Percentiles rank a stretch among this genome's conserved stretches.
Evolutionary conservation across 2,113 vertebrate genomes (phyloP).

Genomic region (Apistogramma diplotaenia): DNA sequence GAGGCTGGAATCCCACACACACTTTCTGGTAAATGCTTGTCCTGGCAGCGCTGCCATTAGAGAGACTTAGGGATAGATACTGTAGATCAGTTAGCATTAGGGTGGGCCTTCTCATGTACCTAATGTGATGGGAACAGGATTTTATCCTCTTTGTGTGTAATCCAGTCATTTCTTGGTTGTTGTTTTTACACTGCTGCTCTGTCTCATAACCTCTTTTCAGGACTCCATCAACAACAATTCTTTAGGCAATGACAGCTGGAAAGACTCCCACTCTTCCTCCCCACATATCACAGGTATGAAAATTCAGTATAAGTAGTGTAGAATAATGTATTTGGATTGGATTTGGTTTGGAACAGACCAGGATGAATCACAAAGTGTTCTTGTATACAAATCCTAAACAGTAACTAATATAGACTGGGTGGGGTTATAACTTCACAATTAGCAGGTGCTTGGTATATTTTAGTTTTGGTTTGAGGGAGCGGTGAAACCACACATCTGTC

Average conservation of each 20-base stretch:
- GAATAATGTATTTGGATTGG: background rate
- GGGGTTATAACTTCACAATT: background rate
- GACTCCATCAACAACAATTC: constrained; percentile 99
- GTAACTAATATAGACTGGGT: background rate
- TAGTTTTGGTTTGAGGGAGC: background rate
- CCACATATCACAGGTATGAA: constrained; percentile 81
- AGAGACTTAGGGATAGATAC: background rate
- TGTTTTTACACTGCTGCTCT: background rate
- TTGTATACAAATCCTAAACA: background rate
- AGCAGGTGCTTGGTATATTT: background rate
- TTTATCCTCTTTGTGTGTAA: background rate
- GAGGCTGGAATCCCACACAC: background rate
- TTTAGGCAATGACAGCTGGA: constrained; percentile 94
- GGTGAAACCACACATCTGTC: too few relatives aligned
- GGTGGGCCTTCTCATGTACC: background rate
- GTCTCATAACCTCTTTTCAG: constrained; percentile 65
- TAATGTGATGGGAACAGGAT: background rate
- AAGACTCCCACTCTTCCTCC: constrained; percentile 90
- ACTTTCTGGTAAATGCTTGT: constrained; percentile 31
- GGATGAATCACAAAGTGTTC: background rate
- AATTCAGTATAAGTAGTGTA: background rate
- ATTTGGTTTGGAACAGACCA: background rate
- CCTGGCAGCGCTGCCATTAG: constrained; percentile 32
- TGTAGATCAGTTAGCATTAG: background rate
- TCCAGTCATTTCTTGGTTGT: background rate